These are phyloP conservation scores for Typhlomys cinereus DNA, from an alignment of 2,113 vertebrate genomes.

Conservation along the genomic window DNA sequence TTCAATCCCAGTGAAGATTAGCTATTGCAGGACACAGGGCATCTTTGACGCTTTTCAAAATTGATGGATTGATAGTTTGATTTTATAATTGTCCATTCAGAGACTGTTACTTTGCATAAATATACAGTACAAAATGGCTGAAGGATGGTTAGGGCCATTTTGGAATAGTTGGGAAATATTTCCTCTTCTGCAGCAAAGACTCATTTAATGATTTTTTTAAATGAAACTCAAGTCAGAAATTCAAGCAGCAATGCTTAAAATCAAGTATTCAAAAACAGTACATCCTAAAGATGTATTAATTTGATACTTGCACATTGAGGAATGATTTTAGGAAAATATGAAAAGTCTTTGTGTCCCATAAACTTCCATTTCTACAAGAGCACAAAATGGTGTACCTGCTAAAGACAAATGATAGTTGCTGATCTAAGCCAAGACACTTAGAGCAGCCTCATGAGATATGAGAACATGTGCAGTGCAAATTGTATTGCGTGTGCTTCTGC, in stretches of 20 bases:
- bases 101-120: not conserved
- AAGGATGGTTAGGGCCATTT: too few relatives aligned
- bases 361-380: not conserved
- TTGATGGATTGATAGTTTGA: not conserved
- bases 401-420: not conserved
- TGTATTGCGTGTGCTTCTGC: too few relatives aligned
- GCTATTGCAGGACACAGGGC: not conserved
- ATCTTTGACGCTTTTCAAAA: not conserved
- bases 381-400: not conserved
- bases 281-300: not conserved
- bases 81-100: not conserved
- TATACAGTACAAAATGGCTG: not conserved
- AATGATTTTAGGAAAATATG: not conserved
- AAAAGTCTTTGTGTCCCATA: not conserved
- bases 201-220: too few relatives aligned
- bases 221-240: not conserved
- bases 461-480: not conserved
- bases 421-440: not conserved
- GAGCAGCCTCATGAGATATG: not conserved
- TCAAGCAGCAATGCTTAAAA: constrained; percentile 7
- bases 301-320: not conserved
- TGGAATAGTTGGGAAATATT: too few relatives aligned
- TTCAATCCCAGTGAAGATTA: not conserved
- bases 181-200: too few relatives aligned
- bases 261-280: not conserved